Base-by-base conservation (phyloP, 2,797 vertebrate genomes). In the Notoglanidium macrostoma region DNA sequence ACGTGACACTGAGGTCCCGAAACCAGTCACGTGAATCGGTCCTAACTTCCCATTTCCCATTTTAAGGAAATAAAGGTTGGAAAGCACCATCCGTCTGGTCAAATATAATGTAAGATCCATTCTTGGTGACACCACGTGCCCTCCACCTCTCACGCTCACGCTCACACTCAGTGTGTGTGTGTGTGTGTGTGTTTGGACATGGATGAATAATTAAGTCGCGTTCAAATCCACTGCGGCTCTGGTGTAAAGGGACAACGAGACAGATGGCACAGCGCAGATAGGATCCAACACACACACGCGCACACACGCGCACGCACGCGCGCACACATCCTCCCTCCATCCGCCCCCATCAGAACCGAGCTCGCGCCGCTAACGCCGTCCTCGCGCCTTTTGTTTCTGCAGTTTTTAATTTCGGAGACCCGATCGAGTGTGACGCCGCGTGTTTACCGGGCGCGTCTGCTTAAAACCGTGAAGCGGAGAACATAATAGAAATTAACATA, bases 261-360 rank as follows among this genome's bases (percentile, higher is more conserved):
- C 98, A 99, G 97, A 98, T 99, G 98, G 97, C 97, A 95, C 96
- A 94, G 96, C 95, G 96, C 97, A 97, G 97, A 98, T 98, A 98
- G 96, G 96, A 96, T 95, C 95, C 93, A 59, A 51, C 82, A 70
- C 81, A 17, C 80, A 26, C 79, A 21, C 17, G 12, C 63, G 40
- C 81, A 17, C 80, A 26, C 79, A 21, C 17, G 12, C 63, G 40
- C 92, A 91, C 93, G 92, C 91, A 90, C 92, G 94, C 93, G 93
- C 94, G 93, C 93, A 93, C 97, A 95, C 95, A 94, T 94, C 91
- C 95, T 95, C 94, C 95, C 96, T 96, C 97, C 35, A 15, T 14
- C 78, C 26, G 3, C n/a, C 61, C 97, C 96, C 96, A 95, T 96
- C 97, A 95, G 95, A 95, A 92, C 93, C 85, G 72, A 86, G 93